Evolutionary conservation across 2,113 vertebrate genomes (phyloP), one percentile per base, ranked within the genome.

Genomic region (Ammodytes marinus): DNA sequence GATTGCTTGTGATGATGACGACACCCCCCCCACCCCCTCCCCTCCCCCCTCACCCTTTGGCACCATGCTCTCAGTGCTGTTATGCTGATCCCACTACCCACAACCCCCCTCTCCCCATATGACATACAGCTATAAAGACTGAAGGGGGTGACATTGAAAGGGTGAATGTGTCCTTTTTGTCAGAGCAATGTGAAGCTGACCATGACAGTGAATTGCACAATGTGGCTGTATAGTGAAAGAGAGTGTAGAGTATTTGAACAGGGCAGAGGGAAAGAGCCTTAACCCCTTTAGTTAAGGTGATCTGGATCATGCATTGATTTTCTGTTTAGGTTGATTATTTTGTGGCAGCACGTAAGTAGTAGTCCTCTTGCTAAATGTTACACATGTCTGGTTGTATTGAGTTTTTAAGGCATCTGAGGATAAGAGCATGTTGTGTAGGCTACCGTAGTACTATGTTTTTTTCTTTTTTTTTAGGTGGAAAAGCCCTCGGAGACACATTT

Each of bases 91-190:
- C 59, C 19, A 46, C 75, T 39, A 59, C 69, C 78, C 68, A 11
- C 49, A 35, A 42, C 6, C 47, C 42, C 15, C 14, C 54, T 7
- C 58, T 47, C 45, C 63, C 76, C 55, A 63, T 81, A 54, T 83
- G 89, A 85, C 78, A 59, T 80, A 66, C 85, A 89, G 77, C 84
- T 72, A 39, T 72, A 68, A 72, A 61, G 80, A 86, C 64, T 53
- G 73, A 47, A 72, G 19, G 39, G 27, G 72, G 70, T 87, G 91
- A 88, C 89, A 86, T 85, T 92, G 88, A 89, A 69, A 80, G 85
- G 89, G 27, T 84, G 81, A 84, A 65, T 17, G 77, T 80, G 90
- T 89, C 85, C 77, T 86, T 86, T 27, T 74, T 66, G 68, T 85
- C 54, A 43, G 8, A 74, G 80, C 57, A 59, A 39, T 61, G 19